Conservation (phyloP, 2,797 vertebrate species). For the Pitangus sulphuratus region DNA sequence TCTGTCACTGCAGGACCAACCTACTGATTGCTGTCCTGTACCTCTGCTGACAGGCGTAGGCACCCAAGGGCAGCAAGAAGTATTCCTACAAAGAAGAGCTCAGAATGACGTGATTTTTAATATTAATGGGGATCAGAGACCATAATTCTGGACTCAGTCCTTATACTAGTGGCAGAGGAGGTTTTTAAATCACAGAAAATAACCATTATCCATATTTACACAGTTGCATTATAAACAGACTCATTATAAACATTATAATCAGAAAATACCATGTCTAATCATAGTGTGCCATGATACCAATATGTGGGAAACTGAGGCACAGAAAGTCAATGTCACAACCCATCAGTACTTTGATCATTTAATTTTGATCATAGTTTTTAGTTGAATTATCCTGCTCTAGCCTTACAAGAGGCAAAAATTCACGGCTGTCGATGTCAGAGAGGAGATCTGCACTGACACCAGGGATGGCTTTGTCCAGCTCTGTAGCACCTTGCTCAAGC, state of each 20-base stretch:
- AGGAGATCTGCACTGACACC: not conserved
- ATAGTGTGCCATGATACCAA: accelerated
- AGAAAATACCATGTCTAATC: not conserved
- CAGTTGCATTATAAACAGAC: not conserved
- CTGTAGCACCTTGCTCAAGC: not conserved
- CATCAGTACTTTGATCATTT: not conserved
- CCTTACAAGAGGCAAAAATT: not conserved
- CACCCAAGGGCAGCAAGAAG: not conserved
- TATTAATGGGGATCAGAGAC: not conserved
- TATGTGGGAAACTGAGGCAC: not conserved
- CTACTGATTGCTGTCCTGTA: not conserved
- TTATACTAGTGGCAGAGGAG: not conserved
- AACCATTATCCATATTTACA: not conserved
- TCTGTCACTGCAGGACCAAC: not conserved
- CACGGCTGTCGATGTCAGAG: not conserved
- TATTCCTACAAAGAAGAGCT: not conserved
- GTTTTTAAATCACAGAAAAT: not conserved
- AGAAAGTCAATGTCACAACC: not conserved
- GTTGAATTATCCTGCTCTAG: not conserved
- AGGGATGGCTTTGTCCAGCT: not conserved
- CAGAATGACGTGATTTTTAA: not conserved
- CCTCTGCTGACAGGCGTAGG: not conserved
- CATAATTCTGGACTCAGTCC: not conserved
- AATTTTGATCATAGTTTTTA: not conserved
- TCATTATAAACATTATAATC: not conserved